Base-by-base conservation (phyloP, 2,113 vertebrate species). In the Urocynchramus pylzowi region DNA sequence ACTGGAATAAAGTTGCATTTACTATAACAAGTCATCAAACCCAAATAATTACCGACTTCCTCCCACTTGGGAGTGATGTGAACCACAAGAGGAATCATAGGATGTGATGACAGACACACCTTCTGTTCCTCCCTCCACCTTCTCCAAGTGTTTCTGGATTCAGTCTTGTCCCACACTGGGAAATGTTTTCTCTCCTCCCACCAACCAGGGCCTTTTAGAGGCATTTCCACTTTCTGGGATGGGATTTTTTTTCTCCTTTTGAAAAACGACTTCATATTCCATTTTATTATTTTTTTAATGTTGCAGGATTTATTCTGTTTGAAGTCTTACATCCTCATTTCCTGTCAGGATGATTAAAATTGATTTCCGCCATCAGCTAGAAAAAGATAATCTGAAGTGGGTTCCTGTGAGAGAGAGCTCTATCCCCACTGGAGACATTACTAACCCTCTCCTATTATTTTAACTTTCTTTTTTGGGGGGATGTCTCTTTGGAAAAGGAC, bases 261-360 rank as follows among this genome's bases (percentile, higher is more conserved):
- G 41, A 75, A 64, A 89, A 92, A 79, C 39, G 65, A 74, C 84
- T 96, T 97, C 82, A 82, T 82, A 82, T 90, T 82, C 78, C 87
- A 47, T 82, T 85, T 95, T 90, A 90, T 94, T 90, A 63, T 61
- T 92, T 94, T 89, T 44, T 56, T 47, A 90, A 73, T 10, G 7
- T 73, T 33, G 86, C 92, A 90, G 94, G 96, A 91, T 97, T 97
- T 95, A 91, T 90, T 92, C 93, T 81, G 74, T 97, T 95, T 97
- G 97, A 96, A 95, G 94, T 86, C 93, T 93, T 91, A 81, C 94
- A 95, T 92, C 91, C 93, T 97, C 93, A 83, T 95, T 97, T 97
- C 95, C 94, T 73, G 22, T 88, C 87, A 95, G 76, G 76, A 95
- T 65, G 64, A 94, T 96, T 96, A 95, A 97, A 97, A 96, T 84